A percentile compares a stretch with the other conserved stretches of the same genome.
Conservation (phyloP, 2,797 vertebrate species). For the Carduelis carduelis region DNA sequence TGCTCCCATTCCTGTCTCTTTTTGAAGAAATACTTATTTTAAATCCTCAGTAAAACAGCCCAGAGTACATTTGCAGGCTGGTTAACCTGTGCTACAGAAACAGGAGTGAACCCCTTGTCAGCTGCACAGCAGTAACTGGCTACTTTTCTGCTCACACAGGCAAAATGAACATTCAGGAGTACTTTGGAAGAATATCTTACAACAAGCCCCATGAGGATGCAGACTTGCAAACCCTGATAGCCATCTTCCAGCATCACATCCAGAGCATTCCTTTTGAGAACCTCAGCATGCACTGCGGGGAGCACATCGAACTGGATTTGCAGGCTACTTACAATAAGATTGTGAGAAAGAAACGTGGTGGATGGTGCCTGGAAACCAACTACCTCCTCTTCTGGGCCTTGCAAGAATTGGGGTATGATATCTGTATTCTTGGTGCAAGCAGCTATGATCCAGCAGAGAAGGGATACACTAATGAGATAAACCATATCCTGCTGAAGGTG, state of each 20-base stretch:
- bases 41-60: not conserved
- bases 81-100: not conserved
- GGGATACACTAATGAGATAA: conserved; percentile 36
- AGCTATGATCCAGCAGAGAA: conserved; percentile 57
- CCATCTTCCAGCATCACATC: conserved; percentile 80
- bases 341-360: conserved; percentile 79
- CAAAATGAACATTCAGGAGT: conserved; percentile 83
- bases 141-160: conserved; percentile 13
- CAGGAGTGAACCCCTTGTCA: not conserved
- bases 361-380: conserved; percentile 87
- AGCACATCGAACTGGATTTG: conserved; percentile 73
- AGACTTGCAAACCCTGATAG: conserved; percentile 79
- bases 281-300: conserved; percentile 85
- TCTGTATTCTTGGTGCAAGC: conserved; percentile 67
- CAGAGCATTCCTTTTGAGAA: conserved; percentile 84
- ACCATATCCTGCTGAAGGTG: conserved; percentile 80
- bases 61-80: not conserved
- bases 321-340: conserved; percentile 77
- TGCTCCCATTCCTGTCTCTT: not conserved
- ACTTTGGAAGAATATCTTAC: conserved; percentile 87
- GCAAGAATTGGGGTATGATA: conserved; percentile 78
- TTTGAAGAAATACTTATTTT: not conserved
- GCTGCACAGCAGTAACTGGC: not conserved
- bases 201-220: conserved; percentile 57
- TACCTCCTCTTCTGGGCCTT: conserved; percentile 83